These are phyloP conservation scores for Protonibea diacanthus DNA, from an alignment of 2,797 vertebrate species.

Conservation along the genomic window DNA sequence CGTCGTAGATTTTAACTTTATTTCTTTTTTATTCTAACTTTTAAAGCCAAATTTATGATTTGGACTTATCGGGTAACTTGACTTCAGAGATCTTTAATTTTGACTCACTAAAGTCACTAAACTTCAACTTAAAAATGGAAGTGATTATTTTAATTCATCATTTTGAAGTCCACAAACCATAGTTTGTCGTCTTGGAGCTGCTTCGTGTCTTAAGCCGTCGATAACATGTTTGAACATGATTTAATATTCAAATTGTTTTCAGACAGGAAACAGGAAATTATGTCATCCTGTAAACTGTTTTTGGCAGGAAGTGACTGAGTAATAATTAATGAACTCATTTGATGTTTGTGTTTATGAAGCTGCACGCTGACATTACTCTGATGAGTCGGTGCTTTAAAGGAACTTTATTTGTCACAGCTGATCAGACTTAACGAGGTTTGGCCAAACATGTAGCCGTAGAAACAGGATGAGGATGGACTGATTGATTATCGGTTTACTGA, in stretches of 20 bases:
- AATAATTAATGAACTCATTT: background rate
- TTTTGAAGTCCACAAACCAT: too few species aligned
- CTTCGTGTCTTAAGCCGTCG: background rate
- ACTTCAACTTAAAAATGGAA: too few species aligned
- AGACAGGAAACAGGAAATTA: background rate
- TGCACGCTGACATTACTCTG: conserved; percentile 53
- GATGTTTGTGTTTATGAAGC: background rate
- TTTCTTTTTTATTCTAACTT: too few species aligned
- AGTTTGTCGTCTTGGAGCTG: background rate
- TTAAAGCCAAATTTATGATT: too few species aligned
- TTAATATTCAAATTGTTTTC: background rate
- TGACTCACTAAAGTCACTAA: too few species aligned
- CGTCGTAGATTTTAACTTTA: background rate
- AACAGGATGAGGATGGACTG: background rate
- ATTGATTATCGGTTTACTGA: conserved; percentile 9
- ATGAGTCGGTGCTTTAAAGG: conserved; percentile 1
- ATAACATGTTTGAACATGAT: background rate
- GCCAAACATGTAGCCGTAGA: conserved; percentile 22
- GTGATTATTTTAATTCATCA: too few species aligned
- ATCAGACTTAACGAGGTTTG: background rate
- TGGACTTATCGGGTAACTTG: too few species aligned
- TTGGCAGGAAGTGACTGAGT: background rate
- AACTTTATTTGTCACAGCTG: background rate
- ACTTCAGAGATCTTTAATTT: too few species aligned
- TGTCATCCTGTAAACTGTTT: conserved; percentile 8